phyloP scores from a whole-genome alignment of 2,888 invertebrate genomes.

The Eupithecia dodoneata region DNA sequence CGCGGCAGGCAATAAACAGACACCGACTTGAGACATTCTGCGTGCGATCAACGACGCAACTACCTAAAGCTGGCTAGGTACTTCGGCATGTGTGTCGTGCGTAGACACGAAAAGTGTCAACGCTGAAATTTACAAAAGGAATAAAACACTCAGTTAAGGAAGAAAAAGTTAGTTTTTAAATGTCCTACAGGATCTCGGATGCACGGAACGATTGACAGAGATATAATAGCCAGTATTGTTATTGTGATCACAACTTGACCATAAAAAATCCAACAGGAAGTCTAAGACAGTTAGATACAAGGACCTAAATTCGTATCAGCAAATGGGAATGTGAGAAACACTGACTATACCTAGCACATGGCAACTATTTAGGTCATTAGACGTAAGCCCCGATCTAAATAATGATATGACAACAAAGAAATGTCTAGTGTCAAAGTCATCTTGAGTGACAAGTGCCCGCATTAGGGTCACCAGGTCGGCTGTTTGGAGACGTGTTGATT shows the following conservation, averaged over 20 bases:
- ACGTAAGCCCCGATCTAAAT: conserved; percentile 10
- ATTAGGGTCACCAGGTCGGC: conserved; percentile 30
- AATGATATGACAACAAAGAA: conserved; percentile 38
- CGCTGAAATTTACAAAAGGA: not conserved
- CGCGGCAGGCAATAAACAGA: not conserved
- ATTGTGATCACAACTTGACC: not conserved
- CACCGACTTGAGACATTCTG: not conserved
- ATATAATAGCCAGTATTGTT: not conserved
- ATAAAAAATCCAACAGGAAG: not conserved
- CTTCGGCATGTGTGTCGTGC: not conserved
- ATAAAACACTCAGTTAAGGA: not conserved
- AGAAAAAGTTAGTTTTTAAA: not conserved
- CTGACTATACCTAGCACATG: not conserved
- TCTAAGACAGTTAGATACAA: not conserved
- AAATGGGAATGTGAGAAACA: not conserved
- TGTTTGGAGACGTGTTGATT: not conserved
- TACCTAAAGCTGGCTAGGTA: not conserved
- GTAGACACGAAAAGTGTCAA: not conserved
- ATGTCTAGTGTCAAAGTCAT: conserved; percentile 32
- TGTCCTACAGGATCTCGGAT: not conserved
- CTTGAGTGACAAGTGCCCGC: conserved; percentile 36
- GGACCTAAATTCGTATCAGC: not conserved
- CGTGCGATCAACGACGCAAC: not conserved
- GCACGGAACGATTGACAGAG: not conserved
- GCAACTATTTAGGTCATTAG: conserved; percentile 13